Percentiles rank a stretch among this genome's conserved stretches.
Conservation (phyloP, 2,888 invertebrate species). For the Oligia latruncula region DNA sequence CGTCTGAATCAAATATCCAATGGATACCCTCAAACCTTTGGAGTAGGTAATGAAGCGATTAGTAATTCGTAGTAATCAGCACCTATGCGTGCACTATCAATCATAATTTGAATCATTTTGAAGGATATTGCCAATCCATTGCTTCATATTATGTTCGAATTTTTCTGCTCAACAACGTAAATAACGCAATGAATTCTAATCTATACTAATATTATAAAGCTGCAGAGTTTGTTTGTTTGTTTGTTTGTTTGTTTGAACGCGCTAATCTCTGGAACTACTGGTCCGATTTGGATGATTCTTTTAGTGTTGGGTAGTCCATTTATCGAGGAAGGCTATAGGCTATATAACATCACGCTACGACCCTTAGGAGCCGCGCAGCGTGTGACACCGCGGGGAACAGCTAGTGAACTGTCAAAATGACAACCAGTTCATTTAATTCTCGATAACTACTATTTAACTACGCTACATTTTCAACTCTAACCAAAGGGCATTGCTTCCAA, state of each 20-base stretch:
- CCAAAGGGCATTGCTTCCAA: constrained; percentile 35
- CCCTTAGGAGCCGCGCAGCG: no score
- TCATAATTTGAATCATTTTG: no score
- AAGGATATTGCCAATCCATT: not conserved
- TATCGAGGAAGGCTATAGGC: no score
- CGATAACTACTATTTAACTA: not conserved
- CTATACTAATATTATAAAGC: no score
- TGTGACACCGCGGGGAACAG: no score
- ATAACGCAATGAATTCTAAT: not conserved
- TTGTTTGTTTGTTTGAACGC: no score
- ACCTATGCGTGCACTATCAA: no score
- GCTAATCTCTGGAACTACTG: no score
- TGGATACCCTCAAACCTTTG: not conserved
- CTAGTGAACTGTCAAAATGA: not conserved
- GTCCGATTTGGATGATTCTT: no score
- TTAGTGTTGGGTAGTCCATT: no score
- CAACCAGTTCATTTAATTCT: not conserved
- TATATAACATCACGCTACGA: no score
- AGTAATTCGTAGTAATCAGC: not conserved
- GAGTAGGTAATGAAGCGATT: not conserved
- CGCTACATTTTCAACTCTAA: not conserved
- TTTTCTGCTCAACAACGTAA: not conserved
- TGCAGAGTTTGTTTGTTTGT: no score
- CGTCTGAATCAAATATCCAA: not conserved
- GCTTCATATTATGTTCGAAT: not conserved